Conservation (phyloP, 1,140 invertebrate species). For the Diorhabda sublineata region DNA sequence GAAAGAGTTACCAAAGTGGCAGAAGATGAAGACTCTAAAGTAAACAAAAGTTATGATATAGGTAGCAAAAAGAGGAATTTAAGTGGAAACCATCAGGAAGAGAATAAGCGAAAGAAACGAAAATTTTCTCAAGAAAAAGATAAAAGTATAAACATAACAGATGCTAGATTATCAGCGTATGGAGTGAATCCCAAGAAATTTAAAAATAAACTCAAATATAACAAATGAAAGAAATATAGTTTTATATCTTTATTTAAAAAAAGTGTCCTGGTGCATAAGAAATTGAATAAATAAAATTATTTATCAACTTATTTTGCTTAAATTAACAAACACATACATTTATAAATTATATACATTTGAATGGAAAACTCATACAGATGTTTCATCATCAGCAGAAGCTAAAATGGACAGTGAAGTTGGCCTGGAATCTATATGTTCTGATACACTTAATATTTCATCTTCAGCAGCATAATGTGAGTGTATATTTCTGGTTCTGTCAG, state of each 20-base stretch:
- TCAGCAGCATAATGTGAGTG: constrained; percentile 46
- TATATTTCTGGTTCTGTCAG: constrained; percentile 20
- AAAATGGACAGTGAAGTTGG: constrained; percentile 38
- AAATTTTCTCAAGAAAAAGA: constrained; percentile 32
- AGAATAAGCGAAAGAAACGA: constrained; percentile 20
- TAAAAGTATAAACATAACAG: constrained; percentile 54
- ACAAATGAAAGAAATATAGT: constrained; percentile 32
- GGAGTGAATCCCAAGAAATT: constrained; percentile 91
- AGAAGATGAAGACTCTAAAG: background rate
- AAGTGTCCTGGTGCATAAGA: constrained; percentile 5
- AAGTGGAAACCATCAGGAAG: constrained; percentile 18
- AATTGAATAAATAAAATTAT: constrained; percentile 12
- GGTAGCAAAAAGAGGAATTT: background rate
- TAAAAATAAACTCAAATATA: constrained; percentile 62
- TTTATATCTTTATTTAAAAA: background rate
- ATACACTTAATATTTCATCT: constrained; percentile 44
- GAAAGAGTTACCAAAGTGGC: background rate
- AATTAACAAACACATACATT: too few species aligned
- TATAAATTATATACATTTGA: background rate
- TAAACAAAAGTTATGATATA: constrained; percentile 21
- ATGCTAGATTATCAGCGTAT: constrained; percentile 79
- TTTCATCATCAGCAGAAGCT: constrained; percentile 49
- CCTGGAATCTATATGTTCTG: constrained; percentile 32
- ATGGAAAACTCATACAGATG: constrained; percentile 45
- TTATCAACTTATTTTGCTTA: background rate